Evolutionary conservation across 2,888 invertebrate species (phyloP).

Genomic region (Andrena dorsata): DNA sequence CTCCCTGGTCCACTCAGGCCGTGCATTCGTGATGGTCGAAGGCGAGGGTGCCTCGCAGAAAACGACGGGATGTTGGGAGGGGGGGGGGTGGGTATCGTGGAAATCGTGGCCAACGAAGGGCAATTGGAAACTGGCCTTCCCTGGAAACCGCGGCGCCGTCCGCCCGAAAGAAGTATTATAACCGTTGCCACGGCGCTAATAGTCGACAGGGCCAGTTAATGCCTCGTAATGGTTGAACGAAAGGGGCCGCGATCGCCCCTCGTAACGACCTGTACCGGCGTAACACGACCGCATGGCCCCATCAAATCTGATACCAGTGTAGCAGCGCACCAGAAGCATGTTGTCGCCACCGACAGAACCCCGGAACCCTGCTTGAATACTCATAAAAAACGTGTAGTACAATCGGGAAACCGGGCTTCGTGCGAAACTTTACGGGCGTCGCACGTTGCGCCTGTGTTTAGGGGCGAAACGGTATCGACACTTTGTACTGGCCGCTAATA

Average conservation of each 20-base stretch:
- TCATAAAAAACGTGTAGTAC: conserved; percentile 56
- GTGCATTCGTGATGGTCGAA: conserved; percentile 33
- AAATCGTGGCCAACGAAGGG: conserved; percentile 63
- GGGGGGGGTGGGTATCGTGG: too few species aligned
- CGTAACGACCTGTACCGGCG: conserved; percentile 78
- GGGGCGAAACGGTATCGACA: conserved; percentile 9
- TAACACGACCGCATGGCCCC: conserved; percentile 79
- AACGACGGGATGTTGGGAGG: conserved; percentile 11
- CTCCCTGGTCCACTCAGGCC: conserved; percentile 7
- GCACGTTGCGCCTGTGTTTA: conserved; percentile 6
- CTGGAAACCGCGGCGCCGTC: conserved; percentile 61
- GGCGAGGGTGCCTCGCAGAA: conserved; percentile 22
- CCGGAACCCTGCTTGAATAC: conserved; percentile 25
- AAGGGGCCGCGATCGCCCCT: conserved; percentile 75
- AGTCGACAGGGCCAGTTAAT: conserved; percentile 79
- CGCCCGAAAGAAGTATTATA: conserved; percentile 72
- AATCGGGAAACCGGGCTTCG: conserved; percentile 22
- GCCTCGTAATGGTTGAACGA: conserved; percentile 78
- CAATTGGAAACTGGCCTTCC: conserved; percentile 68
- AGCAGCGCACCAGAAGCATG: conserved; percentile 55
- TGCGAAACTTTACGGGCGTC: conserved; percentile 35
- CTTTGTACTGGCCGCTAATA: conserved; percentile 26
- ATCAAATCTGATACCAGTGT: conserved; percentile 79
- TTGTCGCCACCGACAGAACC: conserved; percentile 39
- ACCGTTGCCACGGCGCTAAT: conserved; percentile 74